phyloP scores from a whole-genome alignment of 2,797 vertebrate genomes.

The Galaxias olidus region DNA sequence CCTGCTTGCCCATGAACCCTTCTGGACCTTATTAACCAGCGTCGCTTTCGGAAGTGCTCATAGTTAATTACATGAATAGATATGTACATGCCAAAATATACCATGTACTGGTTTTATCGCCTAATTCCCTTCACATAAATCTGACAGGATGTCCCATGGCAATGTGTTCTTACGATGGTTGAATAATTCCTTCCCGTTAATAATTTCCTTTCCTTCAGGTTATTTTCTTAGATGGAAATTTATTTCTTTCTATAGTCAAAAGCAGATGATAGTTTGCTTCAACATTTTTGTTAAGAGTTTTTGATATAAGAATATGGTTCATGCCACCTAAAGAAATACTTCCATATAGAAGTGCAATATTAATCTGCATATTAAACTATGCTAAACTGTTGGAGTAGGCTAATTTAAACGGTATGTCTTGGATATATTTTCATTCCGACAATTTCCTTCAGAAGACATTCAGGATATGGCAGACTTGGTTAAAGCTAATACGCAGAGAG shows the following conservation, averaged over 20 bases:
- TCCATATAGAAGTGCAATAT: slow-evolving; percentile 11
- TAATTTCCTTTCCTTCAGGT: slow-evolving; percentile 27
- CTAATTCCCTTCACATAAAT: slow-evolving; percentile 71
- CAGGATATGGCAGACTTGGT: slow-evolving; percentile 36
- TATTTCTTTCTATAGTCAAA: slow-evolving; percentile 6
- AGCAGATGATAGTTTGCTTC: not conserved
- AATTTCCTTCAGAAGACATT: not conserved
- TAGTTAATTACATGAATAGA: slow-evolving; percentile 76
- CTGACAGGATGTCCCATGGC: slow-evolving; percentile 54
- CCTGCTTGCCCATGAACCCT: slow-evolving; percentile 60
- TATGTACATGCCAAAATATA: slow-evolving; percentile 61
- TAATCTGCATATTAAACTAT: slow-evolving; percentile 8
- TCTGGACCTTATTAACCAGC: slow-evolving; percentile 69
- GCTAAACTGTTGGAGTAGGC: slow-evolving; percentile 12
- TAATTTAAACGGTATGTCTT: not conserved
- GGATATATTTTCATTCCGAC: slow-evolving; percentile 4
- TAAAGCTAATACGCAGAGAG: slow-evolving; percentile 47
- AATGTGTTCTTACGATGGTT: slow-evolving; percentile 37
- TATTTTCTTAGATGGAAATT: slow-evolving; percentile 42
- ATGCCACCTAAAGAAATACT: not conserved
- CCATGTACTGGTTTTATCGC: slow-evolving; percentile 68
- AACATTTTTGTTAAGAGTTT: not conserved
- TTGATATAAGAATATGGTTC: not conserved
- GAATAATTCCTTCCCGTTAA: slow-evolving; percentile 36
- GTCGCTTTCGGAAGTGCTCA: slow-evolving; percentile 67